Conservation (phyloP, 2,888 invertebrate genomes). For the Ormyrus nitidulus region DNA sequence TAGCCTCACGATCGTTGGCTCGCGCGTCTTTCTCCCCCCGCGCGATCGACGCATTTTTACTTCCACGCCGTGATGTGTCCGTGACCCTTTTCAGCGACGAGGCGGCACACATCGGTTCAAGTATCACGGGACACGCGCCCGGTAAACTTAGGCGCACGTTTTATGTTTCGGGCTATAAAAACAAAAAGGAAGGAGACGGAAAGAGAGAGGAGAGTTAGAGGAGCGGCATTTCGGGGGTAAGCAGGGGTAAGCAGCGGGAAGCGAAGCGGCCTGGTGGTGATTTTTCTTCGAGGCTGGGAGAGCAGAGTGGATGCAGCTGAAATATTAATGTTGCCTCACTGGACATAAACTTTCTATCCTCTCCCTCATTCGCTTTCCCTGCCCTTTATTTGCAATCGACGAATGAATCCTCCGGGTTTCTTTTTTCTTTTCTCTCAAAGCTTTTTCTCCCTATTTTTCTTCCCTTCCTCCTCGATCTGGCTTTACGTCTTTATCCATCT, state of each 20-base stretch:
- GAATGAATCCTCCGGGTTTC: background rate
- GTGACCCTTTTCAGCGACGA: background rate
- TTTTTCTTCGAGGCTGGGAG: constrained; percentile 14
- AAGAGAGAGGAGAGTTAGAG: background rate
- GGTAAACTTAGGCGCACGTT: background rate
- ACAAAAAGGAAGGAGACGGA: background rate
- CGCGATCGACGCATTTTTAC: background rate
- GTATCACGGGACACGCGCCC: constrained; percentile 26
- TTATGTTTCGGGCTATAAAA: constrained; percentile 15
- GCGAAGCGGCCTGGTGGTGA: background rate
- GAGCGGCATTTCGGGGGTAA: too few relatives aligned
- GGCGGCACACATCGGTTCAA: background rate
- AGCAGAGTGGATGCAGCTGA: constrained; percentile 35
- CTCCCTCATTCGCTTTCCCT: background rate
- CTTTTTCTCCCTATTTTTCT: background rate
- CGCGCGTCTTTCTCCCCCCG: background rate
- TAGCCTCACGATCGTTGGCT: too few relatives aligned
- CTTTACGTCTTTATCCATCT: too few relatives aligned
- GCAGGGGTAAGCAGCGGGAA: background rate
- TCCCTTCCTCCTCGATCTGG: too few relatives aligned
- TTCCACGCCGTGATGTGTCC: background rate
- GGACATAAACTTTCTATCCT: constrained; percentile 18
- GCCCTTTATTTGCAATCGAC: constrained; percentile 8
- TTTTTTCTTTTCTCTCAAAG: background rate
- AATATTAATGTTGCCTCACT: constrained; percentile 45